Evolutionary conservation across 2,113 vertebrate genomes (phyloP).

Genomic region (Cynocephalus volans): DNA sequence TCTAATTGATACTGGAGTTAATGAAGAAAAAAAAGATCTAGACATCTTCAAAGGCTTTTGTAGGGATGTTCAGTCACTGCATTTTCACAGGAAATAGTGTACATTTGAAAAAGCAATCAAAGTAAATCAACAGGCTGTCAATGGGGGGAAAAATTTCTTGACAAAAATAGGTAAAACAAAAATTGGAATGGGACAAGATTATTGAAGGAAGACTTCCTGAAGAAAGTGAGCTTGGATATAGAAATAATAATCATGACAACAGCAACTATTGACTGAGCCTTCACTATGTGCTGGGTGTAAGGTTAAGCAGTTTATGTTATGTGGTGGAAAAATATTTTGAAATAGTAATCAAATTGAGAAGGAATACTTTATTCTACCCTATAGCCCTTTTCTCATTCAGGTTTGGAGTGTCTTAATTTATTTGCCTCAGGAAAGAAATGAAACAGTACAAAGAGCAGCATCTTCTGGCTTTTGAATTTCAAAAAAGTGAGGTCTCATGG

Average conservation of each 20-base stretch:
- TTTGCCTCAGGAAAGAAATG: neutral
- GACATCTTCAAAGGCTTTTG: neutral
- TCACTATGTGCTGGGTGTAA: neutral
- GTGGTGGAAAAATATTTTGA: neutral
- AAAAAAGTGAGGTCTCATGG: neutral
- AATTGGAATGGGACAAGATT: neutral
- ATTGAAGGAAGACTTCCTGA: neutral
- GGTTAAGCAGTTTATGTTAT: neutral
- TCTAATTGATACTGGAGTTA: neutral
- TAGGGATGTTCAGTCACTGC: neutral
- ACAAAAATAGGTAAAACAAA: constrained; percentile 25
- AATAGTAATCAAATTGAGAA: neutral
- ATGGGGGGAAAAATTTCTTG: neutral
- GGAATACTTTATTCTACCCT: neutral
- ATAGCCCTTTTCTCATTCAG: neutral
- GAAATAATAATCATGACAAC: neutral
- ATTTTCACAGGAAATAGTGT: neutral
- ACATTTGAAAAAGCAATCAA: constrained; percentile 3
- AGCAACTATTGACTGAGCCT: neutral
- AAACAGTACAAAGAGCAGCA: neutral
- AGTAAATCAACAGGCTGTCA: neutral
- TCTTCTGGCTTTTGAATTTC: neutral
- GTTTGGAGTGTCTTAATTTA: neutral
- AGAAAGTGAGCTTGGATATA: neutral
- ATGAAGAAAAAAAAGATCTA: neutral